Evolutionary conservation across 2,113 vertebrate species (phyloP).

Genomic region (Neolamprologus fasciatus): DNA sequence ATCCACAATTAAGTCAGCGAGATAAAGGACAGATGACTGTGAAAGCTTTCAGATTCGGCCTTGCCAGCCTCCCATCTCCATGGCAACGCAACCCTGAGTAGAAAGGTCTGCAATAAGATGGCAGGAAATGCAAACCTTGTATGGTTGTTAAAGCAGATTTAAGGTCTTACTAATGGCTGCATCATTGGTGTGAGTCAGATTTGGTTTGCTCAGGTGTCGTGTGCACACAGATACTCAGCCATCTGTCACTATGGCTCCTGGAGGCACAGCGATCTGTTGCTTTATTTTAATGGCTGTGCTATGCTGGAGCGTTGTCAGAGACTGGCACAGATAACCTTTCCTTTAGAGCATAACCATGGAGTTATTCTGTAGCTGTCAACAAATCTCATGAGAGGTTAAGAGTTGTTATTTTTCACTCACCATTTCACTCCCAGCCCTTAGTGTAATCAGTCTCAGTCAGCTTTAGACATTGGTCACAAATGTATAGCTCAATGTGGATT

Average conservation of each 20-base stretch:
- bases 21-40: constrained; percentile 55
- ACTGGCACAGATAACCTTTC: background rate
- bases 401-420: background rate
- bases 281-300: background rate
- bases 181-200: constrained; percentile 64
- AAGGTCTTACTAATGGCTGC: constrained; percentile 51
- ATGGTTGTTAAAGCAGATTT: constrained; percentile 40
- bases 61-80: constrained; percentile 56
- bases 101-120: constrained; percentile 28
- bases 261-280: constrained; percentile 38
- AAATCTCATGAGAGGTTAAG: background rate
- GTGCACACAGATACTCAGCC: constrained; percentile 48
- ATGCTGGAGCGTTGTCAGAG: background rate
- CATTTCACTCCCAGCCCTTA: background rate
- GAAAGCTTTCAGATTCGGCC: constrained; percentile 49
- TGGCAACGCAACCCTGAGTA: constrained; percentile 49
- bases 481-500: background rate
- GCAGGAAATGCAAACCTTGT: constrained; percentile 53
- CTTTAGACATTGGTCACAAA: background rate
- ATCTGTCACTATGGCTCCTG: constrained; percentile 61
- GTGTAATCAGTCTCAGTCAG: background rate
- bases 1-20: constrained; percentile 48
- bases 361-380: background rate
- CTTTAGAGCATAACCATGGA: background rate
- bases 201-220: constrained; percentile 63